phyloP scores from a whole-genome alignment of 1,140 invertebrate species.

The Popillia japonica region DNA sequence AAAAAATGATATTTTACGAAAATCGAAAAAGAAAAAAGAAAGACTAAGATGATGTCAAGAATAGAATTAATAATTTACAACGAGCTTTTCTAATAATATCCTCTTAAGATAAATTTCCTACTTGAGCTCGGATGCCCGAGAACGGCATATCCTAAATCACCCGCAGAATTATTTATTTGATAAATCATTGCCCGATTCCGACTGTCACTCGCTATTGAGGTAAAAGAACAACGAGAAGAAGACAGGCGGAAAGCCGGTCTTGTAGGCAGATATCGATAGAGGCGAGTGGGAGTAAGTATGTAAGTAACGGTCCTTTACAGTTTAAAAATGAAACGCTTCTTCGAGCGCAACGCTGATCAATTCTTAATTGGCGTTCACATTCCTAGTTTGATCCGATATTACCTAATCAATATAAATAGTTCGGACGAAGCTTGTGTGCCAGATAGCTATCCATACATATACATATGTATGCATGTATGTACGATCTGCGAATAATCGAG shows the following conservation, averaged over 20 bases:
- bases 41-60: too few species aligned
- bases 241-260: background rate
- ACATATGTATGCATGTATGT: too few species aligned
- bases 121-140: too few species aligned
- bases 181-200: conserved; percentile 1
- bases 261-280: background rate
- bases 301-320: background rate
- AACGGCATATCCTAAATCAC: background rate
- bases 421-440: too few species aligned
- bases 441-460: too few species aligned
- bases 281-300: background rate
- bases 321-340: background rate
- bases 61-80: too few species aligned
- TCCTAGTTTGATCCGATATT: too few species aligned
- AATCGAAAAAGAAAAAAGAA: too few species aligned
- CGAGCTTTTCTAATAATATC: too few species aligned
- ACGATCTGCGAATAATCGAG: too few species aligned
- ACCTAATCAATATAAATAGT: background rate
- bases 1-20: too few species aligned
- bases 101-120: too few species aligned
- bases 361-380: background rate
- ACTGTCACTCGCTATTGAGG: background rate
- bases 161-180: conserved; percentile 10
- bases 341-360: background rate
- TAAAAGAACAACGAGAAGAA: background rate